Evolutionary conservation across 2,888 invertebrate genomes (phyloP), one percentile per base, ranked within the genome.

Genomic region (Onthophagus sagittarius): DNA sequence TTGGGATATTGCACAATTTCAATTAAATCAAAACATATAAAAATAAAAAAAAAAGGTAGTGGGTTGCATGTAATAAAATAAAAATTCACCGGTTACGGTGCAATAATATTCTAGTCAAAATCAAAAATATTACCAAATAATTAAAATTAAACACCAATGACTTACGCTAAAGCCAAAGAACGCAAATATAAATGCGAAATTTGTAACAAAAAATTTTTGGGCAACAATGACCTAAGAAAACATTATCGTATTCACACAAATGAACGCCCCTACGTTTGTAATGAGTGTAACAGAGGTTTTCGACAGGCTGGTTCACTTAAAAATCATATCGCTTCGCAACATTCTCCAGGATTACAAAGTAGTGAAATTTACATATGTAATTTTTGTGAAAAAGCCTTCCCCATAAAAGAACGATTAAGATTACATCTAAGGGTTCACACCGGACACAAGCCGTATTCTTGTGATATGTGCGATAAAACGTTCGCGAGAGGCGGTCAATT

Each of bases 401-500:
- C 92, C 0, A 86, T 93, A 11, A 92, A 94, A 83, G 93, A 94
- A 80, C 89, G 93, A 53, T 85, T 95, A 72, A 88, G 90, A 77
- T 84, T 92, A 71, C 95, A 95, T 83, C 87, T 94, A 79, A 87
- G 92, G 6, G 88, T 90, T 13, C 95, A 95, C 83, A 90, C 91
- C 0, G 92, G 92, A 1, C 90, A 90, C 79, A 90, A 91, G 78
- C 91, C 92, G 0, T 92, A 92, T 84, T 86, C 86, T 63, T 92
- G 92, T 80, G 82, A 86, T 7, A 82, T 88, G 53, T 92, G 93
- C 79, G 86, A 88, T 32, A 92, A 92, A 81, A 88, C 86, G 39
- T 93, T 93, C 80, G 92, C 92, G 0, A 88, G 92, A 62, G 92
- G 92, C 71, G 94, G 94, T 32, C 92, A 94, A 80, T 88, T 94